A percentile compares a stretch with the other conserved stretches of the same genome.
Evolutionary conservation across 1,140 invertebrate genomes (phyloP).

Genomic region (Drosophila lowei): DNA sequence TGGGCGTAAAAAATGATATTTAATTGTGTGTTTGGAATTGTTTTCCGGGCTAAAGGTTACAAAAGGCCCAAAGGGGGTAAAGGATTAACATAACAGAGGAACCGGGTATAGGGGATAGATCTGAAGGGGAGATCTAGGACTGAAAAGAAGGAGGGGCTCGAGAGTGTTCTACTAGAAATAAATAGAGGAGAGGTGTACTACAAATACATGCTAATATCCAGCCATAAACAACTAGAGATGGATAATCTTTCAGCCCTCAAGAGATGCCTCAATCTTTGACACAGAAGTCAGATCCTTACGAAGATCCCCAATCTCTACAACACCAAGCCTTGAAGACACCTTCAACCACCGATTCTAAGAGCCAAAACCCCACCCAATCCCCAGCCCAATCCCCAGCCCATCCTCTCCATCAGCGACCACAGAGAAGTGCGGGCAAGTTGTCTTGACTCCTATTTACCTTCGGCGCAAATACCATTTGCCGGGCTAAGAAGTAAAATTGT

Average conservation of each 20-base stretch:
- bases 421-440: constrained; percentile 64
- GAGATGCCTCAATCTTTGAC: too few species aligned
- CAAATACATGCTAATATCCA: too few species aligned
- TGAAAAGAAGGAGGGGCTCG: too few species aligned
- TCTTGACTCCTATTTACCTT: constrained; percentile 70
- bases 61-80: constrained; percentile 2
- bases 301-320: background rate
- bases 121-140: too few species aligned
- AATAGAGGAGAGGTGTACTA: too few species aligned
- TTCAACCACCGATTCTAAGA: constrained; percentile 2
- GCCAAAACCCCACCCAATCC: constrained; percentile 1
- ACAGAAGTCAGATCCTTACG: background rate
- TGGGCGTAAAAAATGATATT: constrained; percentile 68
- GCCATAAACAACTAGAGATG: too few species aligned
- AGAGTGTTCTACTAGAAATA: too few species aligned
- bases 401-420: constrained; percentile 38
- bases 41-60: constrained; percentile 31
- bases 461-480: constrained; percentile 72
- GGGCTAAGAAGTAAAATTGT: constrained; percentile 76
- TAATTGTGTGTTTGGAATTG: constrained; percentile 62
- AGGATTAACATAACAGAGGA: constrained; percentile 2
- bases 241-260: too few species aligned
- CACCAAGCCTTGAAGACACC: background rate
- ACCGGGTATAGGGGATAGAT: background rate
- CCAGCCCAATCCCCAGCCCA: background rate